Percentiles rank a stretch among this genome's conserved stretches.
These are phyloP conservation scores for Plutomurus gul DNA, from an alignment of 1,140 invertebrate species.

Conservation along the genomic window DNA sequence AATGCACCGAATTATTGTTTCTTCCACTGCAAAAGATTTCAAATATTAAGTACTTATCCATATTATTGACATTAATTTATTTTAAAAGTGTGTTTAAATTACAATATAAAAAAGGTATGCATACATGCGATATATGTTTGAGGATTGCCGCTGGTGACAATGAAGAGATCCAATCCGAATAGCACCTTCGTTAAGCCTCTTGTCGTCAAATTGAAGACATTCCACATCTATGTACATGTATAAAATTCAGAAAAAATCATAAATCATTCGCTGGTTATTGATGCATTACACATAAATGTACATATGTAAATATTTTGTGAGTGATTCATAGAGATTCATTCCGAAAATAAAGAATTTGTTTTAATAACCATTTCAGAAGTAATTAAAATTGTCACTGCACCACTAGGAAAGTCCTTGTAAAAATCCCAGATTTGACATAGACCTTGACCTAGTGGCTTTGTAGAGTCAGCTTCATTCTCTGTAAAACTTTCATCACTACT, in stretches of 20 bases:
- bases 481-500: slow-evolving; percentile 2
- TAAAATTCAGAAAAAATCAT: no score
- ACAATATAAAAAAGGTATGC: no score
- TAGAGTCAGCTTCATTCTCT: background rate
- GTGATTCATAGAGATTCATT: no score
- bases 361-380: slow-evolving; percentile 11
- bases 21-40: no score
- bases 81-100: no score
- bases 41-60: no score
- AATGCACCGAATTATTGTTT: slow-evolving; percentile 2
- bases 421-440: background rate
- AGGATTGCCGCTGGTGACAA: background rate
- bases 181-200: background rate
- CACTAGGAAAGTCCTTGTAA: slow-evolving; percentile 33
- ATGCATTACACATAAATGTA: no score
- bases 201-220: background rate
- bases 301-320: no score
- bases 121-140: background rate
- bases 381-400: slow-evolving; percentile 2
- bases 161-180: background rate
- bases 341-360: background rate
- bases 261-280: no score
- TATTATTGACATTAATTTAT: no score
- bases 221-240: background rate
- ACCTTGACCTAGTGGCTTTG: slow-evolving; percentile 13